phyloP scores from a whole-genome alignment of 1,140 invertebrate genomes.

The Zaprionus davidi region DNA sequence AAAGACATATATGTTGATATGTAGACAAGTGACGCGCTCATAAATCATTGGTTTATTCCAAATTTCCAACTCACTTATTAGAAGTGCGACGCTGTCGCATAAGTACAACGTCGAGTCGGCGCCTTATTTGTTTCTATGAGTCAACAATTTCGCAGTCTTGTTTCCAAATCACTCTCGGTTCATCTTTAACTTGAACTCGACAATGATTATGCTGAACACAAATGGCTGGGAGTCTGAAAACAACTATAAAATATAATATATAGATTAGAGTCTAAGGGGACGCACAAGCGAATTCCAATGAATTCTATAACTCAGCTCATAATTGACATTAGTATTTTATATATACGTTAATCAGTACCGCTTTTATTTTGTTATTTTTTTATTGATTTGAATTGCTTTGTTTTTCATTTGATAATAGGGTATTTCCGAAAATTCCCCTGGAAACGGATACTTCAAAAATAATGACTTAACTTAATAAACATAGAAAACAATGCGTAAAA shows the following conservation, averaged over 20 bases:
- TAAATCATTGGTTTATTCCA: too few species aligned
- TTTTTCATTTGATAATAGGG: too few species aligned
- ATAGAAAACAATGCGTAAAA: too few species aligned
- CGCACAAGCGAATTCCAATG: neutral
- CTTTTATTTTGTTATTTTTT: too few species aligned
- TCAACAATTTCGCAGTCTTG: neutral
- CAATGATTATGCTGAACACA: neutral
- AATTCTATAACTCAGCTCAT: too few species aligned
- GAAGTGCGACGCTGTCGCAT: neutral
- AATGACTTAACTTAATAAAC: too few species aligned
- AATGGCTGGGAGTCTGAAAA: neutral
- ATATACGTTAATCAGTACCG: too few species aligned
- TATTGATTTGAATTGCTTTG: too few species aligned
- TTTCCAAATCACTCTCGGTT: neutral
- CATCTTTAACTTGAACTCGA: neutral
- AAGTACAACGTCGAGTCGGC: neutral
- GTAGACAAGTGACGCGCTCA: too few species aligned
- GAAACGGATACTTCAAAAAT: too few species aligned
- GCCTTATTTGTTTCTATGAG: neutral
- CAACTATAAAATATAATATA: neutral
- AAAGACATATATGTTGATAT: too few species aligned
- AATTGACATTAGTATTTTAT: neutral
- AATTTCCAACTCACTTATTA: neutral
- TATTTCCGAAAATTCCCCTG: too few species aligned
- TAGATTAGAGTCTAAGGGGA: neutral